Conservation (phyloP, 2,797 vertebrate genomes). For the Sebastes minor region DNA sequence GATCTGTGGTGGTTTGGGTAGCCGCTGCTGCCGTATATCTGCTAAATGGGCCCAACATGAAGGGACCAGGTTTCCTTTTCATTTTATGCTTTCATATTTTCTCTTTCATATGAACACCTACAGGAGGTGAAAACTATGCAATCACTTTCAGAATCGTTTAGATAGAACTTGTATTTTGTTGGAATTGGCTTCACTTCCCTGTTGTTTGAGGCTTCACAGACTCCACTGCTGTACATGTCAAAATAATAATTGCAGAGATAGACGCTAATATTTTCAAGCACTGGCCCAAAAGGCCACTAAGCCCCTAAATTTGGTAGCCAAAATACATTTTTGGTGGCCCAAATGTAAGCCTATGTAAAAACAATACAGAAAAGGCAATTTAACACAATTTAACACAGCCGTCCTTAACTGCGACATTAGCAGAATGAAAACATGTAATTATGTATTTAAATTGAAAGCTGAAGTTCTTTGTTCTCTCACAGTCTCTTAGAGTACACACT, state of each 20-base stretch:
- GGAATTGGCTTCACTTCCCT: not conserved
- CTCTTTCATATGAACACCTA: not conserved
- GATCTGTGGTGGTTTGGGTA: not conserved
- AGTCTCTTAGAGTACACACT: too few relatives aligned
- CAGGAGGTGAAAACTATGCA: not conserved
- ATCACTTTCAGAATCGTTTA: not conserved
- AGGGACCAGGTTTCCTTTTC: not conserved
- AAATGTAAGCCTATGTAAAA: too few relatives aligned
- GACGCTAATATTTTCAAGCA: too few relatives aligned
- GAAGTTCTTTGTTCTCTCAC: too few relatives aligned
- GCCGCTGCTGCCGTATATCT: not conserved
- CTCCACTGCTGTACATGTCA: not conserved
- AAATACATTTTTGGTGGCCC: too few relatives aligned
- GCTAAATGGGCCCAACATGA: conserved; percentile 1
- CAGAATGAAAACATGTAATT: too few relatives aligned
- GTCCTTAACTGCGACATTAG: too few relatives aligned
- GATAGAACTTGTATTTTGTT: not conserved
- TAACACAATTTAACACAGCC: too few relatives aligned
- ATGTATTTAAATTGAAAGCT: too few relatives aligned
- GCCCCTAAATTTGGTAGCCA: too few relatives aligned
- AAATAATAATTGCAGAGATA: not conserved
- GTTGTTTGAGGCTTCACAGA: not conserved
- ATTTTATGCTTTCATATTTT: conserved; percentile 12
- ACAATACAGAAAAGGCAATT: too few relatives aligned
- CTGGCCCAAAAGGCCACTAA: too few relatives aligned